Percentiles rank a stretch among this genome's conserved stretches.
Evolutionary conservation across 2,113 vertebrate species (phyloP).

Genomic region (Numida meleagris): DNA sequence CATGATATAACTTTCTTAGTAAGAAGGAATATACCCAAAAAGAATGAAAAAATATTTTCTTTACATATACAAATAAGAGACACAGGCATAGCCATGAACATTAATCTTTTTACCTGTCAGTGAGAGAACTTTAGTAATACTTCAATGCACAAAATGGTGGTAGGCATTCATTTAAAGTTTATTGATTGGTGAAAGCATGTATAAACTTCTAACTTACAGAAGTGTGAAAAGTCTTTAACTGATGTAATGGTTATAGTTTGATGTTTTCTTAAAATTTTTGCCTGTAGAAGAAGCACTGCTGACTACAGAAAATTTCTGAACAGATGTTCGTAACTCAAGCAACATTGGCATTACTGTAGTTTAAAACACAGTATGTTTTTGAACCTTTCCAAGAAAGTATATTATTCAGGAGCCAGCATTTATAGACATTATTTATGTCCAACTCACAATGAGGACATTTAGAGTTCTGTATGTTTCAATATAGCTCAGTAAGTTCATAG

Average conservation of each 20-base stretch:
- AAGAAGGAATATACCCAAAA: neutral
- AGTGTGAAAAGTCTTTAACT: conserved; percentile 61
- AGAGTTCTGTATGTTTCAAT: conserved; percentile 5
- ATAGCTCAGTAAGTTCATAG: neutral
- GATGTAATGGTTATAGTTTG: conserved; percentile 57
- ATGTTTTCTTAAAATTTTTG: conserved; percentile 57
- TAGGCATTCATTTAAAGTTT: conserved; percentile 44
- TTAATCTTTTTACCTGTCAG: neutral
- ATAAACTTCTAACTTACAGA: conserved; percentile 42
- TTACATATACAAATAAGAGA: conserved; percentile 3
- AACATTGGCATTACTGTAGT: neutral
- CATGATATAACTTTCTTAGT: neutral
- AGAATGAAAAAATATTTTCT: neutral
- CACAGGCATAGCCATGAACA: neutral
- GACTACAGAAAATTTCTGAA: conserved; percentile 67
- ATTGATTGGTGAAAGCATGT: conserved; percentile 38
- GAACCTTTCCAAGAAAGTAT: conserved; percentile 53
- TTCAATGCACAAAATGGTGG: neutral
- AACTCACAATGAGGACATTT: conserved; percentile 59
- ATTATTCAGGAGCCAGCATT: conserved; percentile 51
- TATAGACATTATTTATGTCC: conserved; percentile 41
- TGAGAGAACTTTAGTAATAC: neutral
- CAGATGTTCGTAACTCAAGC: conserved; percentile 62
- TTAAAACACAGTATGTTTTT: conserved; percentile 50
- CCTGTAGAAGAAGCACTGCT: conserved; percentile 65